Evolutionary conservation across 2,113 vertebrate genomes (phyloP), one percentile per base, ranked within the genome.

Genomic region (Morone chrysops): DNA sequence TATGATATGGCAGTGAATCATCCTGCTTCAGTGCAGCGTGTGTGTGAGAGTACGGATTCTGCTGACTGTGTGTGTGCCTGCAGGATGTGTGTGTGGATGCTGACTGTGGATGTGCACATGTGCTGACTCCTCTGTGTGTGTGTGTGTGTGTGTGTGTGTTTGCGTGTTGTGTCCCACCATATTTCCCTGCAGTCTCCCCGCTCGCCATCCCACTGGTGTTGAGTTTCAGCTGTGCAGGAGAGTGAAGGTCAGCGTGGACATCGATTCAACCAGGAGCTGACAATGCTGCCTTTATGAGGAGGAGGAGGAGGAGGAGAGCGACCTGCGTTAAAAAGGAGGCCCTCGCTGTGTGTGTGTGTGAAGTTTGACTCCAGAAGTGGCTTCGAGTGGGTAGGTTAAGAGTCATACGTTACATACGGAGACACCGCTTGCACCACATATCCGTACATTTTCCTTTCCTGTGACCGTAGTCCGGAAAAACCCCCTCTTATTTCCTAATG

Each of bases 191-290:
- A 87, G 83, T 60, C 50, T 40, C 12, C n/a, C 62, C 70, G 48
- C 76, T 8, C 25, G 11, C 41, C 59, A 14, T 18, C 69, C 3
- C 1, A 9, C 36, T 57, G 79, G 85, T 86, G 75, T 90, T 51
- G 45, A 48, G 76, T 92, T 90, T 89, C 82, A n/a, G 1, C 73
- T 62, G 65, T 57, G 76, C 78, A 48, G 66, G 25, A 3, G 45
- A 80, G 74, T 86, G 76, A 85, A 90, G 91, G 85, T 89, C 89
- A 86, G 67, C 38, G n/a, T 68, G 83, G 78, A 84, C 65, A 31
- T 76, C 1, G 75, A 54, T 69, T 70, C n/a, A 22, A 8, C 12
- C 22, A 65, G 36, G 70, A 70, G 83, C 51, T 86, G 83, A 51
- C 75, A 79, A 70, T 75, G 85, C 75, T 82, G 9, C 13, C 20